Base-by-base conservation (phyloP, 2,888 invertebrate species). In the Synergus gifuensis region DNA sequence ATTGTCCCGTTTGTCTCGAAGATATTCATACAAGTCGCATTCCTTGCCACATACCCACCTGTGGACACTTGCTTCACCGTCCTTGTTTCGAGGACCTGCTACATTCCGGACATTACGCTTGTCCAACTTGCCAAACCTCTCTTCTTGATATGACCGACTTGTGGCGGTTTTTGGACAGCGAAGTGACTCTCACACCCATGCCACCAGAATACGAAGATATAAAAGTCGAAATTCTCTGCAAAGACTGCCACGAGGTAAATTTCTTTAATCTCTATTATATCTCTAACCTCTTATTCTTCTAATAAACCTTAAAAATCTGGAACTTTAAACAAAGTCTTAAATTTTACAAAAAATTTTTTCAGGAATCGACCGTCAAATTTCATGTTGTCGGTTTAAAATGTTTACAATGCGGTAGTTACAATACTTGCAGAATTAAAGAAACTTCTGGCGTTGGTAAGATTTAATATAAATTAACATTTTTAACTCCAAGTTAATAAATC, bases 1-100 rank as follows among this genome's bases (percentile, higher is more conserved):
- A 97, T 93, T 98, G 98, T 91, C 97, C 98, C 0, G 97, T 98
- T 54, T 98, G 98, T 88, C 93, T 97, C 83, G 98, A 98, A 85
- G 97, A 98, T 92, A 97, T 98, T 88, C 98, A 98, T 93, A 97
- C 98, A 16, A 98, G 98, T 11, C 94, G 98, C 83, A 96, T 96
- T 90, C 96, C 97, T 76, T 97, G 97, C 92, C 97, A 97, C 93
- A 97, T 98, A 92, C 98, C 98, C 8, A 95, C 96, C 90, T 98
- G 98, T 92, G 97, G 98, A 0, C 98, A 98, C 93, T 93, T 98
- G 85, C 93, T 98, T 88, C 98, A 98, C 93, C 94, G 96, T 87
- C 96, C 96, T 58, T 97, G 97, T 93, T 97, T 97, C 92, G 96
- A 97, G 90, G 96, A 96, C 90, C 93, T 97, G 85, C 92, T 96